A percentile compares a stretch with the other conserved stretches of the same genome.
These are phyloP conservation scores for Meteorus cinctellus DNA, from an alignment of 2,888 invertebrate genomes.

Conservation along the genomic window DNA sequence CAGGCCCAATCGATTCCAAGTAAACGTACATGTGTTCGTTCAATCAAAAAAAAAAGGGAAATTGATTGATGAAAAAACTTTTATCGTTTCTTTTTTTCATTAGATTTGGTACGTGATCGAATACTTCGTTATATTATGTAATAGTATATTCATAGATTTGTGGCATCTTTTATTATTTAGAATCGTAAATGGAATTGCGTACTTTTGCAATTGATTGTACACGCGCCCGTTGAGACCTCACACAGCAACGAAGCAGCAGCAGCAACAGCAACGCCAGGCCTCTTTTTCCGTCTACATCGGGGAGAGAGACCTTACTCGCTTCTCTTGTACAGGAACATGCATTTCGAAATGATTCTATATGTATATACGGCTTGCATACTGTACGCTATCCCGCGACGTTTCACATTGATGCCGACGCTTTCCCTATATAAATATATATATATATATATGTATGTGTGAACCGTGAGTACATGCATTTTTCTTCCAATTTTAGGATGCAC, in stretches of 20 bases:
- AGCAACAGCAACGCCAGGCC: conserved; percentile 23
- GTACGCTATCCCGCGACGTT: conserved; percentile 8
- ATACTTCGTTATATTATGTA: neutral
- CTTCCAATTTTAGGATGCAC: too few relatives aligned
- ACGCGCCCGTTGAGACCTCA: conserved; percentile 22
- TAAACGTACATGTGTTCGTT: neutral
- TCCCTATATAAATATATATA: conserved; percentile 3
- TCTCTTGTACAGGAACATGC: conserved; percentile 19
- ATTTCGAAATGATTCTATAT: conserved; percentile 27
- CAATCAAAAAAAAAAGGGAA: neutral
- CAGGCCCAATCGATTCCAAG: neutral
- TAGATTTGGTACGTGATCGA: neutral
- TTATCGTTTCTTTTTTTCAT: conserved; percentile 1
- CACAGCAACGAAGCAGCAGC: conserved; percentile 28
- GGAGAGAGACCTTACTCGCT: conserved; percentile 21
- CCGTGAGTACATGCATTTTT: too few relatives aligned
- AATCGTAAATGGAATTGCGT: neutral
- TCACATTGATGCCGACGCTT: conserved; percentile 5
- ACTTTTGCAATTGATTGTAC: conserved; percentile 34
- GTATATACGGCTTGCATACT: neutral
- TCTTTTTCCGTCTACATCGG: conserved; percentile 31
- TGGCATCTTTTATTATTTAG: neutral
- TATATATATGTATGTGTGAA: neutral
- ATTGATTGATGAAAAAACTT: neutral
- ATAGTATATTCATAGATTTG: neutral